phyloP scores from a whole-genome alignment of 2,113 vertebrate genomes.

The Oxyura jamaicensis region DNA sequence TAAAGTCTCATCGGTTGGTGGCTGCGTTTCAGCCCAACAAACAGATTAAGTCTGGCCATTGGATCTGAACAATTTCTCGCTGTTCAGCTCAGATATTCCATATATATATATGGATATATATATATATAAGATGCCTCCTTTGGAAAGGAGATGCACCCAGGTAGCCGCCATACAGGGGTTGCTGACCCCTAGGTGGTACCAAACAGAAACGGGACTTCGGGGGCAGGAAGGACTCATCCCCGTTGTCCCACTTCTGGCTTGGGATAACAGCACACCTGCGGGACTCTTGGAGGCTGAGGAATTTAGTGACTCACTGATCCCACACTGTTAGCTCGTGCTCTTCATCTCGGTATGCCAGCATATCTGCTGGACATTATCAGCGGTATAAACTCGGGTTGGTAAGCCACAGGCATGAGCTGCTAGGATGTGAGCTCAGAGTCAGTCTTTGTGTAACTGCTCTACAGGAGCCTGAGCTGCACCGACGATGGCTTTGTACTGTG shows the following conservation, averaged over 20 bases:
- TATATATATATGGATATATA: background rate
- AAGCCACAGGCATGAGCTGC: background rate
- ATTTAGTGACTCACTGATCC: background rate
- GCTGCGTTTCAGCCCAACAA: background rate
- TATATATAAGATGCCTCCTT: constrained; percentile 67
- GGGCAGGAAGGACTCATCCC: constrained; percentile 28
- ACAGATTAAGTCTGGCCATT: background rate
- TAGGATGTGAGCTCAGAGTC: background rate
- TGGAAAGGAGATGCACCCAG: constrained; percentile 70
- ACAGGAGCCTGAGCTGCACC: background rate
- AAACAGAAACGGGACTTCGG: constrained; percentile 67
- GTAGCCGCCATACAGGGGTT: constrained; percentile 61
- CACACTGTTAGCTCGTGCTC: background rate
- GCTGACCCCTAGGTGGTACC: constrained; percentile 54
- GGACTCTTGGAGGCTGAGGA: background rate
- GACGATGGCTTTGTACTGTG: background rate
- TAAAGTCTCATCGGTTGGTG: background rate
- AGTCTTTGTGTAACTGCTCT: background rate
- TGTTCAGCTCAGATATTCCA: constrained; percentile 51
- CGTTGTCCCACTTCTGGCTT: constrained; percentile 72
- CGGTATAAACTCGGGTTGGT: background rate
- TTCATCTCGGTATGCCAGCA: background rate
- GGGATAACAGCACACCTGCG: constrained; percentile 44
- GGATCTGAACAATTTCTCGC: background rate
- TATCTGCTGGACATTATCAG: background rate